Conservation (phyloP, 35 echinoderm and acorn worm genomes). For the Acanthaster planci region DNA sequence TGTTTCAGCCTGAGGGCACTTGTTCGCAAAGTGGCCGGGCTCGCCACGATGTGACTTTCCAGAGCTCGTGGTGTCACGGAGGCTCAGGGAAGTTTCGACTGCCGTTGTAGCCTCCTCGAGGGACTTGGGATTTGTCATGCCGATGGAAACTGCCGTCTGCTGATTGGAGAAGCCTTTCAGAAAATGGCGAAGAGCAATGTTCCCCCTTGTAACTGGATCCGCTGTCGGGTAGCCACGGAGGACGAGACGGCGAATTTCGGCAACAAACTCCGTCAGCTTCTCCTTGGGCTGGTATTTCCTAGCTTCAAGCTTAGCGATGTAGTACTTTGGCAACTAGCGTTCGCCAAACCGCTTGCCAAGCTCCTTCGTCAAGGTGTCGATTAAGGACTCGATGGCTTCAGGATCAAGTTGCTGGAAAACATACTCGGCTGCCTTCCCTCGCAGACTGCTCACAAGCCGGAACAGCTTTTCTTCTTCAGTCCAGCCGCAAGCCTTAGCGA, state of each 20-base stretch:
- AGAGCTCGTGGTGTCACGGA: not conserved
- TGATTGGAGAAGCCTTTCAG: conserved; percentile 41
- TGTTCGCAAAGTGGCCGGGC: no score
- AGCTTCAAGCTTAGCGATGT: conserved; percentile 18
- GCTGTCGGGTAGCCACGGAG: conserved; percentile 49
- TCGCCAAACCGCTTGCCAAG: no score
- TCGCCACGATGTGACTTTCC: no score
- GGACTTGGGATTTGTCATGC: conserved; percentile 47
- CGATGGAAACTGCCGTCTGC: conserved; percentile 38
- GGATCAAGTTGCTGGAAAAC: conserved; percentile 24
- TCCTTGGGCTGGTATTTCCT: conserved; percentile 40
- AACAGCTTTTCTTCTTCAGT: no score
- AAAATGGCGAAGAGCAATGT: conserved; percentile 40
- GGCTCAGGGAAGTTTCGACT: not conserved
- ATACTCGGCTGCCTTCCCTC: conserved; percentile 34
- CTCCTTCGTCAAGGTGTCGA: not conserved
- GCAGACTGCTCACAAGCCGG: no score
- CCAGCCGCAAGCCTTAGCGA: conserved; percentile 23
- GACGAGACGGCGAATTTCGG: conserved; percentile 41
- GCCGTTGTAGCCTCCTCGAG: conserved; percentile 26
- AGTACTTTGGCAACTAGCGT: no score
- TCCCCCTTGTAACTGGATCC: conserved; percentile 26
- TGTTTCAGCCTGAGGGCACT: no score
- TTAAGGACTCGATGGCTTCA: not conserved
- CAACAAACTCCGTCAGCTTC: conserved; percentile 32